Evolutionary conservation across 2,113 vertebrate species (phyloP).

Genomic region (Eubucco bourcierii): DNA sequence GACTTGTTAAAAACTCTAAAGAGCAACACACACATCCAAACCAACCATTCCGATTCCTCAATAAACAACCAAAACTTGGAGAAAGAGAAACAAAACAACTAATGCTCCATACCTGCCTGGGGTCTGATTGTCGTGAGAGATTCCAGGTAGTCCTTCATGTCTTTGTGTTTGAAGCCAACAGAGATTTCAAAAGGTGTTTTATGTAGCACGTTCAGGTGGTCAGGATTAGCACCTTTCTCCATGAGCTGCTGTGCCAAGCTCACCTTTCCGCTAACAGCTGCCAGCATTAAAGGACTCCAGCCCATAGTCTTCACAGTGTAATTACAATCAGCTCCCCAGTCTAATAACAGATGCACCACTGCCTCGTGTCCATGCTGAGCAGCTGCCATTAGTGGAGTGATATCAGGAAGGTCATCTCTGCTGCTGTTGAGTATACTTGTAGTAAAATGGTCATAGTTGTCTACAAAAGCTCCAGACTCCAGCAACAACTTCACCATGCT

Average conservation of each 20-base stretch:
- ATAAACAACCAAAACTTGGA: background rate
- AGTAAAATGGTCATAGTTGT: slow-evolving; percentile 82
- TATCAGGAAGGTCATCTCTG: slow-evolving; percentile 82
- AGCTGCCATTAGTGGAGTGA: slow-evolving; percentile 88
- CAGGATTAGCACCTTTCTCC: slow-evolving; percentile 89
- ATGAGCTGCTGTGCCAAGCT: slow-evolving; percentile 87
- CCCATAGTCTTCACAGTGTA: slow-evolving; percentile 81
- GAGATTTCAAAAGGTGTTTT: slow-evolving; percentile 94
- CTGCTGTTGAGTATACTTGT: slow-evolving; percentile 71
- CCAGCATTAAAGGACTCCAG: slow-evolving; percentile 94
- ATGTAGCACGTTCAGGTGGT: slow-evolving; percentile 86
- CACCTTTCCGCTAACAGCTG: slow-evolving; percentile 85
- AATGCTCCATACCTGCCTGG: slow-evolving; percentile 83
- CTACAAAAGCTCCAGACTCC: slow-evolving; percentile 87
- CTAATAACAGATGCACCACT: slow-evolving; percentile 82
- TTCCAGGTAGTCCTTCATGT: slow-evolving; percentile 89
- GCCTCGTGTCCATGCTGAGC: slow-evolving; percentile 90
- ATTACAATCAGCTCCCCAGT: slow-evolving; percentile 92
- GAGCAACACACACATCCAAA: background rate
- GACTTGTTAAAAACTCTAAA: background rate
- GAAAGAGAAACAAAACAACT: background rate
- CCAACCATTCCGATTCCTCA: background rate
- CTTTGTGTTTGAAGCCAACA: slow-evolving; percentile 87
- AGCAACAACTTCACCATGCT: slow-evolving; percentile 89
- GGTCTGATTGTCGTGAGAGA: slow-evolving; percentile 89